These are phyloP conservation scores for Eleutherodactylus coqui DNA, from an alignment of 2,797 vertebrate species.

Conservation along the genomic window DNA sequence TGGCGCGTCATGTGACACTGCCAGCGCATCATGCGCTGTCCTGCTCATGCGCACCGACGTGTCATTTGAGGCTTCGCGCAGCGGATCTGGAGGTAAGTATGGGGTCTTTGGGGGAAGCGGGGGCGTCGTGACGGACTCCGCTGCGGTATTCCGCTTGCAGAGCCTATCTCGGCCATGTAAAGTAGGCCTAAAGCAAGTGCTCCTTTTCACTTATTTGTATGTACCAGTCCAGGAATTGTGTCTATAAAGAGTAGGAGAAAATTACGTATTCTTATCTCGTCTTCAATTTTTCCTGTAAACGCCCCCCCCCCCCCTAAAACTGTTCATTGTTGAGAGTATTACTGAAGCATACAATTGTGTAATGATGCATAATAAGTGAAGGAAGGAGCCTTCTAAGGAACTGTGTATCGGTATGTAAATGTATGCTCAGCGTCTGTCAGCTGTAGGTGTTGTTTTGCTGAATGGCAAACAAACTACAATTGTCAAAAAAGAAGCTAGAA, in stretches of 20 bases:
- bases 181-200: no score
- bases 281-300: background rate
- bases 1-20: no score
- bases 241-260: background rate
- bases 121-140: no score
- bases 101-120: no score
- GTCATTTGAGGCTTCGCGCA: no score
- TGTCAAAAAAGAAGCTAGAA: slow-evolving; percentile 34
- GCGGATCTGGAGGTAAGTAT: no score
- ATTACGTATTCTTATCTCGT: slow-evolving; percentile 19
- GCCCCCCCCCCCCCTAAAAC: slow-evolving; percentile 5
- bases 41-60: no score
- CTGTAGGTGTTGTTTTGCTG: slow-evolving; percentile 60
- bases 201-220: background rate
- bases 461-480: slow-evolving; percentile 49
- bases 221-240: background rate
- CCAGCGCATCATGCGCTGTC: no score
- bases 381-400: slow-evolving; percentile 52
- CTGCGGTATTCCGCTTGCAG: no score
- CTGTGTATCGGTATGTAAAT: slow-evolving; percentile 58
- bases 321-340: slow-evolving; percentile 23
- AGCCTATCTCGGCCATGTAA: no score
- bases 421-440: slow-evolving; percentile 55
- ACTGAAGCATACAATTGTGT: slow-evolving; percentile 54
- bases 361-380: slow-evolving; percentile 56